phyloP scores from a whole-genome alignment of 2,113 vertebrate genomes.

The Oophaga pumilio region DNA sequence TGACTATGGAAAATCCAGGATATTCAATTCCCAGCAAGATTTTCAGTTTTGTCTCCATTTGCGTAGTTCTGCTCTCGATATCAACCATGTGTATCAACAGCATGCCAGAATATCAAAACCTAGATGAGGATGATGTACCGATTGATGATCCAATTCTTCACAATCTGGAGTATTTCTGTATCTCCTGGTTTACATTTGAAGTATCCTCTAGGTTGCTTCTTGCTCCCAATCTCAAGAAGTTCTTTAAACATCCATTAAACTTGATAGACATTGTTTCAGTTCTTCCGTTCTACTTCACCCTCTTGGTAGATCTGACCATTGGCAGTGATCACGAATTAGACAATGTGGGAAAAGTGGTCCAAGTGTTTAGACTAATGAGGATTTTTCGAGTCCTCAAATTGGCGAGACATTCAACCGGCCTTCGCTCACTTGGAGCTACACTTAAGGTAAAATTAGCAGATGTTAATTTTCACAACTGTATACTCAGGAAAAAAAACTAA shows the following conservation, averaged over 20 bases:
- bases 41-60: constrained; percentile 93
- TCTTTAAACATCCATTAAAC: constrained; percentile 93
- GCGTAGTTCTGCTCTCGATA: constrained; percentile 90
- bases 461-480: not conserved
- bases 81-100: constrained; percentile 95
- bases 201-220: constrained; percentile 89
- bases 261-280: constrained; percentile 92
- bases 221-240: constrained; percentile 87
- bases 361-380: constrained; percentile 94
- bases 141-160: constrained; percentile 81
- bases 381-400: constrained; percentile 96
- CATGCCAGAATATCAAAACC: constrained; percentile 88
- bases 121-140: constrained; percentile 75
- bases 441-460: constrained; percentile 80
- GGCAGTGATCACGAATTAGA: constrained; percentile 80
- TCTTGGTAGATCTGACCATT: constrained; percentile 80
- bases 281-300: constrained; percentile 90
- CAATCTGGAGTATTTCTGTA: constrained; percentile 90
- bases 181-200: constrained; percentile 97
- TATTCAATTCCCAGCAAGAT: constrained; percentile 96
- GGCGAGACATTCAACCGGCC: constrained; percentile 92
- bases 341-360: constrained; percentile 87
- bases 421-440: constrained; percentile 92
- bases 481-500: not conserved
- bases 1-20: constrained; percentile 96